A percentile compares a stretch with the other conserved stretches of the same genome.
Evolutionary conservation across 1,140 invertebrate species (phyloP).

Genomic region (Lordiphosa stackelbergi): DNA sequence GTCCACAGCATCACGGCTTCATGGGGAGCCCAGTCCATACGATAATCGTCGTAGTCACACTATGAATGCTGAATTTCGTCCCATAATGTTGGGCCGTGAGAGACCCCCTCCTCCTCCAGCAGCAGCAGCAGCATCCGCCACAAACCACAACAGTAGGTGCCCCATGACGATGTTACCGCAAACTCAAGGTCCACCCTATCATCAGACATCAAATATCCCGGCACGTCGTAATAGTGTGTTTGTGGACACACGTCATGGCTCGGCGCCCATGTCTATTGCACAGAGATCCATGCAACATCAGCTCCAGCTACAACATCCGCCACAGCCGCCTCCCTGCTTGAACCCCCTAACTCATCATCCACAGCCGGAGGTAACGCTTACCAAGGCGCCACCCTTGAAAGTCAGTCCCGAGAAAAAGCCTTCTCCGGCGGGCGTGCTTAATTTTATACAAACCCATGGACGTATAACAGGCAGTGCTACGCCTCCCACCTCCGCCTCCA

Average conservation of each 20-base stretch:
- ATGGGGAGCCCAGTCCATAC: not conserved
- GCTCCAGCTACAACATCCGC: too few relatives aligned
- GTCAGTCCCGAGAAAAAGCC: slow-evolving; percentile 29
- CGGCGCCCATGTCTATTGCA: slow-evolving; percentile 59
- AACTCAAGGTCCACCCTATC: too few relatives aligned
- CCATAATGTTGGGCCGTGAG: slow-evolving; percentile 38
- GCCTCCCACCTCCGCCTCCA: slow-evolving; percentile 3
- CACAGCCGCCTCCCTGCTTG: slow-evolving; percentile 31
- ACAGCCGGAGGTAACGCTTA: slow-evolving; percentile 16
- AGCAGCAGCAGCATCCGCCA: slow-evolving; percentile 20
- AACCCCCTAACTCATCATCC: slow-evolving; percentile 13
- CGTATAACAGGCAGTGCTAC: slow-evolving; percentile 46
- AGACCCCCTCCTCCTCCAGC: slow-evolving; percentile 23
- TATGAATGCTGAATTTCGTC: slow-evolving; percentile 42
- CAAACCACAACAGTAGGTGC: not conserved
- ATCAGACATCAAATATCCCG: slow-evolving; percentile 1
- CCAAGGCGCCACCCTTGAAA: slow-evolving; percentile 12
- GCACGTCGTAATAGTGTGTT: slow-evolving; percentile 50
- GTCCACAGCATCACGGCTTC: slow-evolving; percentile 20
- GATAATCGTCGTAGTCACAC: not conserved
- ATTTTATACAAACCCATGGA: slow-evolving; percentile 63
- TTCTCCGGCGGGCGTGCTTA: slow-evolving; percentile 58
- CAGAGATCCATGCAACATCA: slow-evolving; percentile 50
- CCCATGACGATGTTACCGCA: too few relatives aligned
- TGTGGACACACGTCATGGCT: slow-evolving; percentile 47